These are phyloP conservation scores for Phainopepla nitens DNA, from an alignment of 2,113 vertebrate species.

Conservation along the genomic window DNA sequence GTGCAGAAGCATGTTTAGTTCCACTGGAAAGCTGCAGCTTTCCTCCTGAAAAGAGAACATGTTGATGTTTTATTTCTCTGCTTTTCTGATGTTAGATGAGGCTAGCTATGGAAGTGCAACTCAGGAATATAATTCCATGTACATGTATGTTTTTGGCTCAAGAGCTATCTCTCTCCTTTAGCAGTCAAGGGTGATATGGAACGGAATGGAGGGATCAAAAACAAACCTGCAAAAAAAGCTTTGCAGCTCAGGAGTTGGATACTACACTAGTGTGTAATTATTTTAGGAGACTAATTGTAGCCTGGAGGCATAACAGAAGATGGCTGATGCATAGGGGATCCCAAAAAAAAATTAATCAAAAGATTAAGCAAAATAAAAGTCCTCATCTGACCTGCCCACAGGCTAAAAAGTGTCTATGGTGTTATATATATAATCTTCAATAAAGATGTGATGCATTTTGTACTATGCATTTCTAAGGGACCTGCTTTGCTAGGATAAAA, in stretches of 20 bases:
- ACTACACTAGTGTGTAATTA: neutral
- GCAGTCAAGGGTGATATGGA: neutral
- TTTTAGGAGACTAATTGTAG: neutral
- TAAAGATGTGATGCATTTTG: neutral
- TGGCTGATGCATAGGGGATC: neutral
- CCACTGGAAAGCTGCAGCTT: neutral
- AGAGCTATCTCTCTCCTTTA: neutral
- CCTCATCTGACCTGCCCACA: neutral
- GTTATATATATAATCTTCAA: neutral
- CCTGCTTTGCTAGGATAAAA: neutral
- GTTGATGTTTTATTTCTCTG: neutral
- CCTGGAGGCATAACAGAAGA: neutral
- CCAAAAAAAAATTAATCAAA: neutral
- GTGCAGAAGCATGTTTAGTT: neutral
- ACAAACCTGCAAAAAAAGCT: neutral
- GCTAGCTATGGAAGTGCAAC: neutral
- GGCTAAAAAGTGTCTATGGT: neutral
- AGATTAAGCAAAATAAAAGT: neutral
- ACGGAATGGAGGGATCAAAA: neutral
- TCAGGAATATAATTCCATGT: neutral
- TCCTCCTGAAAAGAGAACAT: neutral
- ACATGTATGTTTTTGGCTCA: neutral
- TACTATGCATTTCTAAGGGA: neutral
- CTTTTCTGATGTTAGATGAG: neutral
- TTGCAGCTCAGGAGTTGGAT: neutral